These are phyloP conservation scores for Drosophila pullipes DNA, from an alignment of 2,888 invertebrate species.

Conservation along the genomic window DNA sequence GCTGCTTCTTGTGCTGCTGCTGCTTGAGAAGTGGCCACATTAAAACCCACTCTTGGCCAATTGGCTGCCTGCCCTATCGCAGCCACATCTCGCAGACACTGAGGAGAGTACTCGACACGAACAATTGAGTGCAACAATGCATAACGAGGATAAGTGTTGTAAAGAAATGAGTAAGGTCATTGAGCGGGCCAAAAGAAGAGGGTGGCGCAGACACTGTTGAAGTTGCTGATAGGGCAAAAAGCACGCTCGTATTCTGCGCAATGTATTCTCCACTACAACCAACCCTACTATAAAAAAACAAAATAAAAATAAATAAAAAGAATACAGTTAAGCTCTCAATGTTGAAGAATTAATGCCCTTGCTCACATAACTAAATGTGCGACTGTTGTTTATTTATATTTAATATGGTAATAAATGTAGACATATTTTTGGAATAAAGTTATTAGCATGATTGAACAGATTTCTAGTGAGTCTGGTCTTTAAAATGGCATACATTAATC, in stretches of 20 bases:
- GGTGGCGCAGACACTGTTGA: neutral
- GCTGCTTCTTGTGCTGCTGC: constrained; percentile 5
- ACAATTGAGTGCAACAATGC: constrained; percentile 65
- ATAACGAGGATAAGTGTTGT: constrained; percentile 73
- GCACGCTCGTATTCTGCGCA: constrained; percentile 16
- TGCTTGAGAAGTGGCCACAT: constrained; percentile 51
- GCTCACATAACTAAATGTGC: neutral
- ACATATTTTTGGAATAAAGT: neutral
- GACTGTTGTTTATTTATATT: neutral
- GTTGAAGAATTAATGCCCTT: neutral
- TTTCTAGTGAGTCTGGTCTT: neutral
- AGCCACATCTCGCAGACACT: constrained; percentile 53
- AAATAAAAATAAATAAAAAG: neutral
- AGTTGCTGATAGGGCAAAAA: constrained; percentile 24
- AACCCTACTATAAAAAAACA: neutral
- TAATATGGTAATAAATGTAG: neutral
- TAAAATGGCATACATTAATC: neutral
- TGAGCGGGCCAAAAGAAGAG: neutral
- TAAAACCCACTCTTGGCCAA: constrained; percentile 45
- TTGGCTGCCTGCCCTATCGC: constrained; percentile 68
- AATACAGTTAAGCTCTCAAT: neutral
- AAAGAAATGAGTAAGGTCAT: constrained; percentile 48
- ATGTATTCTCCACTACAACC: constrained; percentile 2
- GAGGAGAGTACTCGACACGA: constrained; percentile 30
- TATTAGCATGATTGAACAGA: neutral